Evolutionary conservation across 2,888 invertebrate genomes (phyloP).

Genomic region (Spodoptera exigua): DNA sequence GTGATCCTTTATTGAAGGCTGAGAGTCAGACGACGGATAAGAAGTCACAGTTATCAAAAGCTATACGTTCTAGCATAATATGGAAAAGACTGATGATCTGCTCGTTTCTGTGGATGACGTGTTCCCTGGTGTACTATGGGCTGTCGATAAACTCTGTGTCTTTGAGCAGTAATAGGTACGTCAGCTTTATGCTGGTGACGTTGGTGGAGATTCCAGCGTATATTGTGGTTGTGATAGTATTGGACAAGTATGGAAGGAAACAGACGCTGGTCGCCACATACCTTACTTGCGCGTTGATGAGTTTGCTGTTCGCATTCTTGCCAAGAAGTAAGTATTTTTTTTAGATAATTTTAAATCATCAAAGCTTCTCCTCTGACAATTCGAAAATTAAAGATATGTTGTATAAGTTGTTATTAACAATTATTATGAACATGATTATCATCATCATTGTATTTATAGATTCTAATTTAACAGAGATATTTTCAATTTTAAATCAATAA

Average conservation of each 20-base stretch:
- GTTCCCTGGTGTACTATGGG: constrained; percentile 94
- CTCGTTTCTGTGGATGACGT: constrained; percentile 94
- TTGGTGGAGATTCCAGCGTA: constrained; percentile 93
- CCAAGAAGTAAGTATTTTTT: constrained; percentile 85
- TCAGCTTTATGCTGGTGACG: constrained; percentile 92
- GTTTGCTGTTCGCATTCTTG: constrained; percentile 90
- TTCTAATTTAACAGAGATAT: too few species aligned
- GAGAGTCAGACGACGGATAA: constrained; percentile 76
- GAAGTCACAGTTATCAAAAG: constrained; percentile 82
- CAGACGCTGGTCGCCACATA: constrained; percentile 90
- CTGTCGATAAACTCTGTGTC: constrained; percentile 93
- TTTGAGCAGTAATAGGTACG: constrained; percentile 92
- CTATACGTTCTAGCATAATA: constrained; percentile 88
- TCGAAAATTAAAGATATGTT: too few species aligned
- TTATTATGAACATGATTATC: too few species aligned
- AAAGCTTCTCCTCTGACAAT: too few species aligned
- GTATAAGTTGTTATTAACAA: too few species aligned
- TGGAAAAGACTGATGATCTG: constrained; percentile 90
- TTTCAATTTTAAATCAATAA: too few species aligned
- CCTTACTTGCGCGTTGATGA: constrained; percentile 90
- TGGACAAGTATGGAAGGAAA: constrained; percentile 91
- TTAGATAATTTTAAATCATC: too few species aligned
- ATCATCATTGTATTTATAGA: too few species aligned
- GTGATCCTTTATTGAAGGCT: constrained; percentile 77
- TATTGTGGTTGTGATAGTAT: constrained; percentile 90